phyloP scores from a whole-genome alignment of 2,888 invertebrate genomes.

The Eupithecia subumbrata region DNA sequence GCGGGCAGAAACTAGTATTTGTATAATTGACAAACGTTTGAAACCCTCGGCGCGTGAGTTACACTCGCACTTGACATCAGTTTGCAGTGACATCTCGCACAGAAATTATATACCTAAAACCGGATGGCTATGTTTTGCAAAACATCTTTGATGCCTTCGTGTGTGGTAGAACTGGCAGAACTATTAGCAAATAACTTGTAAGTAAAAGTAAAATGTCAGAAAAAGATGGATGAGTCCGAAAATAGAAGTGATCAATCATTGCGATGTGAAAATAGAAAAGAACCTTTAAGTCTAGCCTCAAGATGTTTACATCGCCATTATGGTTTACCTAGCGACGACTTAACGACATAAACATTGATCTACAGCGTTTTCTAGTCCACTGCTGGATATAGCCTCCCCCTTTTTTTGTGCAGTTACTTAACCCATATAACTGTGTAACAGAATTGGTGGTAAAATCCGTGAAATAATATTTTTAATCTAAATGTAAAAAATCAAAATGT shows the following conservation, averaged over 20 bases:
- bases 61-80: no score
- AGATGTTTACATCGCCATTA: neutral
- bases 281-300: neutral
- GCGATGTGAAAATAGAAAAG: neutral
- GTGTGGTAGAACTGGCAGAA: neutral
- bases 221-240: neutral
- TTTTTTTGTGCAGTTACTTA: no score
- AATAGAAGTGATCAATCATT: conserved; percentile 7
- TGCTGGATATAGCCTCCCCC: neutral
- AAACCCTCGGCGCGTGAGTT: no score
- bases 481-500: no score
- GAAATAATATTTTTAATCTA: no score
- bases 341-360: neutral
- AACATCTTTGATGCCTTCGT: neutral
- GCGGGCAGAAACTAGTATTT: no score
- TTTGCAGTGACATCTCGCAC: no score
- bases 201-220: conserved; percentile 8
- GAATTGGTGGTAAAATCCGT: no score
- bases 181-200: conserved; percentile 4
- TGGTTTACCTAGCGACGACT: neutral
- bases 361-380: neutral
- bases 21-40: no score
- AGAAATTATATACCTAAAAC: no score
- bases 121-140: neutral
- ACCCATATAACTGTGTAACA: no score